Base-by-base conservation (phyloP, 53 echinoderm and acorn worm species). In the Hippasteria phrygiana region DNA sequence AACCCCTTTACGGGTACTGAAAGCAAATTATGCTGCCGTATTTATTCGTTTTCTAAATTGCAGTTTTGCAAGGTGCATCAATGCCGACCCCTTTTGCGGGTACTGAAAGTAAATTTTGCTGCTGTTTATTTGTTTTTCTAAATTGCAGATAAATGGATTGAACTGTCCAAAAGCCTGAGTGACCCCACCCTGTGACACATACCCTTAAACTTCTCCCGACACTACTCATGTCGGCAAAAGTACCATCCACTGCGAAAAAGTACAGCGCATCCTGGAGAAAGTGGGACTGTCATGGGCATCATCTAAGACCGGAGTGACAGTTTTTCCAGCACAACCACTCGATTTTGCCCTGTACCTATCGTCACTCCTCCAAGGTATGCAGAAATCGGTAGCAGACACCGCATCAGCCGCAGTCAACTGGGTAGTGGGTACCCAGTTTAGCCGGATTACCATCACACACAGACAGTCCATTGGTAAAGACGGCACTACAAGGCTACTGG, bases 401-500 rank as follows among this genome's bases (percentile, higher is more conserved):
- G 27, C 35, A 0, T 20, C 74, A 24, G 74, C 74, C 8, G 27
- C 20, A 40, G 29, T n/a, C n/a, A 71, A 71, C 20, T 79, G 47
- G 26, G n/a, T n/a, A n/a, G 72, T 73, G 73, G 73, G 43, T 24
- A 4, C 73, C 36, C n/a, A 73, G 11, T 8, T 6, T 73, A 41
- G n/a, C 73, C 73, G 70, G 38, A 17, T 32, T 87, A 43, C 5
- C 55, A 62, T 77, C 65, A 34, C 88, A 77, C 20, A 75, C 62
- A 29, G 88, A 66, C 1, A 28, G 64, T 31, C 42, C 76, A 0
- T 42, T 88, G 88, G 88, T 88, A 16, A 45, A 62, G 27, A 43
- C 42, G 32, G 78, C 88, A 39, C 40, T 88, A 27, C 63, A 42
- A 45, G 88, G 88, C 22, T 78, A 47, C 64, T 64, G 73, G 17